phyloP scores from a whole-genome alignment of 1,140 invertebrate species.

The Dreissena polymorpha region DNA sequence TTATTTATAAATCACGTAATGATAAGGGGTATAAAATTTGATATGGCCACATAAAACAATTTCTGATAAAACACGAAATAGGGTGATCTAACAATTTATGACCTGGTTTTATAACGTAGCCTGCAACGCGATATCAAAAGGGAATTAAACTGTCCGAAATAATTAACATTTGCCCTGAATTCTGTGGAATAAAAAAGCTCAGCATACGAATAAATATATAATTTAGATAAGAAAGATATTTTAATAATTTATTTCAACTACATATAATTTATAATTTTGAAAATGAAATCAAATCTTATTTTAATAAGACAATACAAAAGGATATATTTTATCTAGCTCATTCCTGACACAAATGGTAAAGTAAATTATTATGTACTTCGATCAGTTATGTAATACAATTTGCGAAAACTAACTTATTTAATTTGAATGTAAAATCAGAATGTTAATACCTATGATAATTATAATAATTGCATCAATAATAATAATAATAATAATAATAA shows the following conservation, averaged over 20 bases:
- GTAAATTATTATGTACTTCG: too few relatives aligned
- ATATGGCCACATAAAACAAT: constrained; percentile 42
- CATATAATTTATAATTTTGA: neutral
- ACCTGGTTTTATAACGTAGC: neutral
- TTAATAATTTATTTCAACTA: neutral
- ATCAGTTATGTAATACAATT: too few relatives aligned
- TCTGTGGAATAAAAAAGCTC: neutral
- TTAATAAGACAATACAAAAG: neutral
- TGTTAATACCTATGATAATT: too few relatives aligned
- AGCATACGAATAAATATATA: constrained; percentile 5
- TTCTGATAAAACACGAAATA: constrained; percentile 23
- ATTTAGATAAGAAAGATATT: constrained; percentile 6
- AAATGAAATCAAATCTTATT: neutral
- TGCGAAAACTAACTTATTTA: too few relatives aligned
- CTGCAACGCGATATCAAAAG: constrained; percentile 18
- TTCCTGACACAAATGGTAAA: too few relatives aligned
- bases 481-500: too few relatives aligned
- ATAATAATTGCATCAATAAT: too few relatives aligned
- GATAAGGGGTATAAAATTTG: constrained; percentile 48
- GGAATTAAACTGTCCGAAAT: constrained; percentile 36
- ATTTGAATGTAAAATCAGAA: too few relatives aligned
- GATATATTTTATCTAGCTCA: neutral
- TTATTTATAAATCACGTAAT: constrained; percentile 41
- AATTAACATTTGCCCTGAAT: constrained; percentile 19
- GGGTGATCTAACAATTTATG: constrained; percentile 39